These are phyloP conservation scores for Neopelma chrysocephalum DNA, from an alignment of 2,797 vertebrate species.

Conservation along the genomic window DNA sequence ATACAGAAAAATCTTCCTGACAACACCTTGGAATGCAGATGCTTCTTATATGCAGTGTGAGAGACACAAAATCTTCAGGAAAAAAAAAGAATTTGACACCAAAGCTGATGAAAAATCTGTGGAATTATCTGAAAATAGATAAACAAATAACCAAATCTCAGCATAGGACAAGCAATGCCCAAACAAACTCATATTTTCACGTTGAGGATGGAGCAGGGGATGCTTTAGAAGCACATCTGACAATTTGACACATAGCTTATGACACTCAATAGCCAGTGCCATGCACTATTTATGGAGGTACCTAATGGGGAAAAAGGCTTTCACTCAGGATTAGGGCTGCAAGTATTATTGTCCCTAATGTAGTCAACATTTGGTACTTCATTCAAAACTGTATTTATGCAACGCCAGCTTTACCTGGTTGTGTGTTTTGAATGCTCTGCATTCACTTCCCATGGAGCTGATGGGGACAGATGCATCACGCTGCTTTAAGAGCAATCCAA, in stretches of 20 bases:
- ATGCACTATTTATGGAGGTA: constrained; percentile 47
- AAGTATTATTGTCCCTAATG: neutral
- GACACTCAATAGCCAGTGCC: constrained; percentile 44
- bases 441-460: neutral
- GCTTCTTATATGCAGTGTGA: neutral
- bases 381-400: constrained; percentile 49
- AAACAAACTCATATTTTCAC: neutral
- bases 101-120: neutral
- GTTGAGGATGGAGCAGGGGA: neutral
- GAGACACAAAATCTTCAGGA: neutral
- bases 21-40: neutral
- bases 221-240: constrained; percentile 6
- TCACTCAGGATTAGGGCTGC: neutral
- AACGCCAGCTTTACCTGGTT: neutral
- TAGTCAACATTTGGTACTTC: neutral
- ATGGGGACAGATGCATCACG: neutral
- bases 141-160: constrained; percentile 17
- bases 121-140: neutral
- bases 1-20: neutral
- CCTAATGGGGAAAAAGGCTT: constrained; percentile 31
- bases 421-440: neutral
- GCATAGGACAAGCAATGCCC: neutral
- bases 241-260: constrained; percentile 24
- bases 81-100: neutral
- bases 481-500: neutral